Evolutionary conservation across 1,140 invertebrate genomes (phyloP).

Genomic region (Drosophila melanogaster): Release_6_plus_ISO1_MT NT_033779.5:12518501-12519000

Average conservation of each 20-base stretch:
- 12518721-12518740: not conserved
- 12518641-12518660: not conserved
- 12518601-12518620: not conserved
- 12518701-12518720: not conserved
- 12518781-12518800: constrained; percentile 4
- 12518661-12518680: constrained; percentile 7
- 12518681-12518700: not conserved
- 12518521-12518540: constrained; percentile 2
- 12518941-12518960: not conserved
- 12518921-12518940: constrained; percentile 42
- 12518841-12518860: constrained; percentile 29
- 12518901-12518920: constrained; percentile 32
- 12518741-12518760: not conserved
- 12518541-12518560: constrained; percentile 10
- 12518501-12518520: constrained; percentile 27
- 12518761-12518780: not conserved
- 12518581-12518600: constrained; percentile 8
- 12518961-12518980: constrained; percentile 36
- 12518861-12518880: constrained; percentile 27
- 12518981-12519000: constrained; percentile 37
- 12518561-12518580: constrained; percentile 28
- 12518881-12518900: constrained; percentile 11
- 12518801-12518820: not conserved
- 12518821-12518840: not conserved
- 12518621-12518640: constrained; percentile 9